Percentiles rank a stretch among this genome's conserved stretches.
Evolutionary conservation across 2,797 vertebrate species (phyloP).

Genomic region (Epinephelus malabaricus): DNA sequence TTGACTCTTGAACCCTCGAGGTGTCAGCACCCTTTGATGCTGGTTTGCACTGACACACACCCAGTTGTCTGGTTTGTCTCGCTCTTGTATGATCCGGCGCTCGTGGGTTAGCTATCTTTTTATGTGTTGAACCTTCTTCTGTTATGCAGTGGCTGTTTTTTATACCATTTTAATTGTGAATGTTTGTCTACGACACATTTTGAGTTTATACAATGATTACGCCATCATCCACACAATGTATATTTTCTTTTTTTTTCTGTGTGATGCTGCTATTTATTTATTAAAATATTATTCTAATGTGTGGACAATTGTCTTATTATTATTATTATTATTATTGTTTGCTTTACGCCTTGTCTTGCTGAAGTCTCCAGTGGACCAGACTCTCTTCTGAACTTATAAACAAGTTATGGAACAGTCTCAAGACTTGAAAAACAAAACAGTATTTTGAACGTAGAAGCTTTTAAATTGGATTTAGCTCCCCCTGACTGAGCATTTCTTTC

Average conservation of each 20-base stretch:
- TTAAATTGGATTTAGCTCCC: not conserved
- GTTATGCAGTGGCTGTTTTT: slow-evolving; percentile 59
- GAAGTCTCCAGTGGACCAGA: not conserved
- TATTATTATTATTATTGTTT: not conserved
- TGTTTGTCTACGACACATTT: slow-evolving; percentile 76
- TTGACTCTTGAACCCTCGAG: not conserved
- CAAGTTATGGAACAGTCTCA: not conserved
- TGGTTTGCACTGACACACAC: not conserved
- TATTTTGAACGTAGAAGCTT: not conserved
- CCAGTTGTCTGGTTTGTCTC: slow-evolving; percentile 36
- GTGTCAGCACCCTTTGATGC: not conserved
- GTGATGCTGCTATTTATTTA: slow-evolving; percentile 94
- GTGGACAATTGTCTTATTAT: slow-evolving; percentile 46
- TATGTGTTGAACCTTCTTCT: slow-evolving; percentile 58
- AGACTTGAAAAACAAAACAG: not conserved
- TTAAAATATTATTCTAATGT: slow-evolving; percentile 88
- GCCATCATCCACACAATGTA: slow-evolving; percentile 81
- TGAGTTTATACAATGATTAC: slow-evolving; percentile 67
- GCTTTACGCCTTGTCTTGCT: not conserved
- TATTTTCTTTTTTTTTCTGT: slow-evolving; percentile 77
- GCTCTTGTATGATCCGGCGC: slow-evolving; percentile 31
- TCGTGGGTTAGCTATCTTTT: slow-evolving; percentile 27
- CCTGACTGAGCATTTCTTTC: slow-evolving; percentile 5
- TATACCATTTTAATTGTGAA: slow-evolving; percentile 77
- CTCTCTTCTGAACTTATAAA: not conserved